Evolutionary conservation across 2,888 invertebrate species (phyloP), one percentile per base, ranked within the genome.

Genomic region (Tetranychus truncatus): DNA sequence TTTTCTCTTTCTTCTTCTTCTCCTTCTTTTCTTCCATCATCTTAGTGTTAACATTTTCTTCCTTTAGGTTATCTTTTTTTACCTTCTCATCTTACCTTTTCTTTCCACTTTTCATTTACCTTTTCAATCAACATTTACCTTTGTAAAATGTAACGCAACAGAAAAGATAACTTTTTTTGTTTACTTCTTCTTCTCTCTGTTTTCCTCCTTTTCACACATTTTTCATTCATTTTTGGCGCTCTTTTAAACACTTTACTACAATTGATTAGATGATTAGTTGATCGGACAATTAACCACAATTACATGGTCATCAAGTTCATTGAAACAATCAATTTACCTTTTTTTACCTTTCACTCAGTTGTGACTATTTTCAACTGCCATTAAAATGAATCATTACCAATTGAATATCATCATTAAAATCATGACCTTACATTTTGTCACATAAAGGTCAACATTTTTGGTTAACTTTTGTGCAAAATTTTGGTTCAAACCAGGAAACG

Each of bases 11-110:
- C 0, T 55, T 46, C 46, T 46, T 74, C 45, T 69, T 46, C 45
- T 71, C 71, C 24, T 46, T 67, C 45, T 45, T 74, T 67, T 74
- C 69, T 71, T 74, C 74, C 74, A 55, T 46, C 69, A 55, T 74
- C 71, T 55, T 69, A 69, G 45, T 71, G 71, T 74, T 34, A 34
- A 34, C 34, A 34, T 34, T 34, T 69, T 74, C 71, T 74, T 74
- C 74, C 74, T 74, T 74, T 34, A 55, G 55, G 55, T 55, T 55
- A 55, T 55, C 55, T 55, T 55, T 6, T n/a, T 15, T 55, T 15
- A 55, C 15, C 55, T 55, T 55, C 55, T 55, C 55, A 55, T 55
- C 55, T 55, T 55, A 55, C 55, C 55, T 55, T 55, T 55, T 55
- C 55, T 55, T 2, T 55, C 55, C 34, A 34, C 34, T 55, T 55